A percentile compares a stretch with the other conserved stretches of the same genome.
Evolutionary conservation across 2,797 vertebrate species (phyloP).

Genomic region (Aphelocoma californica): DNA sequence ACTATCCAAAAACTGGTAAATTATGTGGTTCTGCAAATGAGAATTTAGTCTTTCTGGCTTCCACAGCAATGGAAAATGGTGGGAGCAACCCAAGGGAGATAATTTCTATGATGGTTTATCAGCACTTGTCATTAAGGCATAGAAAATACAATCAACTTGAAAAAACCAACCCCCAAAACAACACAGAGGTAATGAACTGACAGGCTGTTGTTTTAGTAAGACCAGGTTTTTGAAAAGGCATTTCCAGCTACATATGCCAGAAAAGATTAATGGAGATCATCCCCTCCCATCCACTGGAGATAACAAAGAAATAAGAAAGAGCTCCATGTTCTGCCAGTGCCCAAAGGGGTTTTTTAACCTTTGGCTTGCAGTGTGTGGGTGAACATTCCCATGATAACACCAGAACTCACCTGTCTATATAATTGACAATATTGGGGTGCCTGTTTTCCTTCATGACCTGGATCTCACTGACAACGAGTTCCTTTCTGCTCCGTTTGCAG

Average conservation of each 20-base stretch:
- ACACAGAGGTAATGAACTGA: background rate
- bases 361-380: background rate
- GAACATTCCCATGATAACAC: background rate
- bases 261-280: background rate
- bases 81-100: background rate
- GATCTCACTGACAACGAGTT: constrained; percentile 97
- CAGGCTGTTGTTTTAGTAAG: background rate
- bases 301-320: background rate
- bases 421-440: constrained; percentile 97
- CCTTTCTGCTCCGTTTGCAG: constrained; percentile 87
- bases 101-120: background rate
- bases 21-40: background rate
- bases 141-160: background rate
- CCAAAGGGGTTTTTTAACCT: background rate
- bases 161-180: background rate
- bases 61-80: background rate
- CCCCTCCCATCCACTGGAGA: background rate
- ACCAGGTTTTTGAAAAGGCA: background rate
- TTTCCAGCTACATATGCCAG: background rate
- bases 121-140: background rate
- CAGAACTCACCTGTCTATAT: constrained; percentile 89
- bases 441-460: constrained; percentile 99
- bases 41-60: background rate
- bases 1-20: background rate
- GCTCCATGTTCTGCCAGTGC: background rate